Conservation (phyloP, 2,888 invertebrate species). For the Morpho deidamia region DNA sequence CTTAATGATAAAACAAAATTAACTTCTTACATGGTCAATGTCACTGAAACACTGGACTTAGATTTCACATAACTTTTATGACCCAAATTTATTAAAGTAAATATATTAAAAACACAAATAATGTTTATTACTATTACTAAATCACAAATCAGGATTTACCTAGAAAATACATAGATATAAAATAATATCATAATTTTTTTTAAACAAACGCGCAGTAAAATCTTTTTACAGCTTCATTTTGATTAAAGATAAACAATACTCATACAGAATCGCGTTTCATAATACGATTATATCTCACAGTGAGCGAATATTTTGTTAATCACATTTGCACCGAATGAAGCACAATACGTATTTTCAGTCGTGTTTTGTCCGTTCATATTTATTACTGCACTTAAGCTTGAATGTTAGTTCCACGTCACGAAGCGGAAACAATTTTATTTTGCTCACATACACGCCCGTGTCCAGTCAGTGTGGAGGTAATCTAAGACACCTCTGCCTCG, state of each 20-base stretch:
- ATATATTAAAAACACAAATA: too few relatives aligned
- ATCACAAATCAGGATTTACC: too few relatives aligned
- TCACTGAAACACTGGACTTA: too few relatives aligned
- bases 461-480: constrained; percentile 23
- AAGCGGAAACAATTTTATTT: constrained; percentile 28
- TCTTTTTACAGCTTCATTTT: constrained; percentile 6
- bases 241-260: constrained; percentile 16
- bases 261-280: constrained; percentile 21
- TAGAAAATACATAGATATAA: not conserved
- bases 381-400: constrained; percentile 32
- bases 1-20: too few relatives aligned
- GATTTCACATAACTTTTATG: too few relatives aligned
- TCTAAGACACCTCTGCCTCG: constrained; percentile 29
- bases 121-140: too few relatives aligned
- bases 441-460: constrained; percentile 11
- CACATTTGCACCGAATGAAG: constrained; percentile 29
- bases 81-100: too few relatives aligned
- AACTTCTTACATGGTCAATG: too few relatives aligned
- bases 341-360: constrained; percentile 28
- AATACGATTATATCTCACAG: constrained; percentile 26
- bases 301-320: constrained; percentile 30
- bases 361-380: constrained; percentile 30
- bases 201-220: not conserved
- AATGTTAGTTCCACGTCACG: constrained; percentile 31
- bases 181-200: constrained; percentile 3